Evolutionary conservation across 2,797 vertebrate species (phyloP), one percentile per base, ranked within the genome.

Genomic region (Takifugu rubripes): DNA sequence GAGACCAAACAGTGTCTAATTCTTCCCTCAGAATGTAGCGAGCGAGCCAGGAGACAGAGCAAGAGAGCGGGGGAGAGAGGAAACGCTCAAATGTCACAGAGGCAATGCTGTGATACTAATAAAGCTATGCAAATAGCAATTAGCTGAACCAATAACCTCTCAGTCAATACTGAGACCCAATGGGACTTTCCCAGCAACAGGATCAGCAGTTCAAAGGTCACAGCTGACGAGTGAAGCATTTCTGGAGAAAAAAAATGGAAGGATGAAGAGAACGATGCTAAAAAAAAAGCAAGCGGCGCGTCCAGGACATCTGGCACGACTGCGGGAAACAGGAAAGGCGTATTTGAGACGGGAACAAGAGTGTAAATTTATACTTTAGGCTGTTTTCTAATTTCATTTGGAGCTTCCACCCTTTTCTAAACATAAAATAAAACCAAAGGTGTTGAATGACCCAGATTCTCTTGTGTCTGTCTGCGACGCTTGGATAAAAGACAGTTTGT

Each of bases 121-220:
- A 91, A 88, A 75, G 87, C 84, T 89, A 88, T 83, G 90, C 87
- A 92, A 92, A 92, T 90, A 92, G 88, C 85, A 90, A 91, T 92
- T 90, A 92, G 82, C 83, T 80, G 74, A 89, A 82, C 85, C 86
- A 86, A 86, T 89, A 85, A 78, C 84, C 84, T 84, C 68, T 42
- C 75, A 84, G 88, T 89, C 87, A 89, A 90, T 88, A 86, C 61
- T 67, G 3, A 66, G 72, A 43, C 47, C 71, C 66, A 52, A 66
- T 52, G 76, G 82, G 80, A 83, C 76, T 59, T 68, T 52, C 50
- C 58, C 56, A 54, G 64, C 47, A 1, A 64, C 36, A 21, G 73
- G 74, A 61, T 59, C 61, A 33, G 0, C 48, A 56, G 85, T 78
- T 87, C 70, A 86, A 73, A 89, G 86, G 74, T 81, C 79, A 79